Evolutionary conservation across 2,797 vertebrate species (phyloP), one percentile per base, ranked within the genome.

Genomic region (Etheostoma perlongum): DNA sequence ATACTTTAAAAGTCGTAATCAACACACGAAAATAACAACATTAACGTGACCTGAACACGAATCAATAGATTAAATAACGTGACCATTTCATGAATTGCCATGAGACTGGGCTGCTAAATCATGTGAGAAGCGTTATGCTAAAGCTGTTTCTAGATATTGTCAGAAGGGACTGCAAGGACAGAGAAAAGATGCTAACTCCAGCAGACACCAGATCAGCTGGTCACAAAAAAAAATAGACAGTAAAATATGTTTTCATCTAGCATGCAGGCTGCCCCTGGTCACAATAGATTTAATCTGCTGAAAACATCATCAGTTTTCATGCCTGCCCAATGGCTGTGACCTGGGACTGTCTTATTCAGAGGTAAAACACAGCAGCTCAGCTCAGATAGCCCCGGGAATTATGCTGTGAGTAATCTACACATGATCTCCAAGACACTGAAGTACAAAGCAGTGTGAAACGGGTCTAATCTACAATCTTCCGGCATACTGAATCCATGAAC

Each of bases 241-340:
- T 74, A 73, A 77, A 73, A 67, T 64, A 82, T 63, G 72, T 58
- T 63, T 69, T 83, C 46, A 72, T 85, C 76, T 47, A 6, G 30
- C 63, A 78, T 64, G 61, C 62, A 65, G 60, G 14, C 70, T 19
- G 55, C 78, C 59, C 55, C n/a, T 12, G 74, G 80, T 85, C 84
- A 63, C 36, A 18, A 72, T 64, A 77, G 74, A 88, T 88, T 58
- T 79, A 85, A 85, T 89, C 84, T 73, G 21, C 16, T 57, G 72
- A 69, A 49, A 25, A 19, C n/a, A 1, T 23, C 75, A 79, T 82
- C 68, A 57, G 57, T 82, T 79, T 82, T 65, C 60, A 33, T 47
- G 72, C 25, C 75, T 53, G 55, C 42, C 12, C 58, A 19, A 14
- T 13, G 59, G 33, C 68, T 59, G 40, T 69, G 72, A 65, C 51